phyloP scores from a whole-genome alignment of 2,888 invertebrate species.

The Rhorus exstirpatorius region DNA sequence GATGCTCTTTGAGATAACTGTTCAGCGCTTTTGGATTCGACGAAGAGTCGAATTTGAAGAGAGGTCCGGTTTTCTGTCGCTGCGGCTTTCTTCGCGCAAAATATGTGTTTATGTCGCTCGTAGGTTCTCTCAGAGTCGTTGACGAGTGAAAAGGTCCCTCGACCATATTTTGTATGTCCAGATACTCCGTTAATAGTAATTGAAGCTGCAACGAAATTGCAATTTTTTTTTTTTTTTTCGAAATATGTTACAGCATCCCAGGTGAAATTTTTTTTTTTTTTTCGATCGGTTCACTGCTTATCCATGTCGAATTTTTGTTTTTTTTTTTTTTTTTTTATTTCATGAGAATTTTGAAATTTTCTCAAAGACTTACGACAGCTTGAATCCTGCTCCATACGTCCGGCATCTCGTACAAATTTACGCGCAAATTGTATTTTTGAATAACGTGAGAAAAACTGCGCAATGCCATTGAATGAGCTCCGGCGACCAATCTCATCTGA shows the following conservation, averaged over 20 bases:
- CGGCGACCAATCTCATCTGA: slow-evolving; percentile 93
- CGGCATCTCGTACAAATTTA: slow-evolving; percentile 90
- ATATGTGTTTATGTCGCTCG: slow-evolving; percentile 88
- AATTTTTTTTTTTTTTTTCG: slow-evolving; percentile 7
- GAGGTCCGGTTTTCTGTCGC: slow-evolving; percentile 77
- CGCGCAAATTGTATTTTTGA: slow-evolving; percentile 88
- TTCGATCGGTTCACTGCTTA: neutral
- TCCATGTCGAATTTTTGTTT: neutral
- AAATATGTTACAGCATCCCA: neutral
- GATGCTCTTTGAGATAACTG: slow-evolving; percentile 83
- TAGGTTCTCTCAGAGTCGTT: slow-evolving; percentile 84
- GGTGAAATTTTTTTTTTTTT: slow-evolving; percentile 6
- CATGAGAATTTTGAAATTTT: neutral
- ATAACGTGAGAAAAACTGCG: slow-evolving; percentile 89
- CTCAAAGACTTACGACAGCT: slow-evolving; percentile 90
- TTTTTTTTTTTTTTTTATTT: neutral
- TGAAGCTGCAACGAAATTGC: slow-evolving; percentile 89
- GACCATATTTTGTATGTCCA: slow-evolving; percentile 94
- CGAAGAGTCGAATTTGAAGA: slow-evolving; percentile 84
- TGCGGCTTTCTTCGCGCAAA: slow-evolving; percentile 87
- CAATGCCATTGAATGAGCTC: slow-evolving; percentile 91
- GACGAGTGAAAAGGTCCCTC: slow-evolving; percentile 88
- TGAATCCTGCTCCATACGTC: slow-evolving; percentile 97
- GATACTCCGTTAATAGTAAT: slow-evolving; percentile 93
- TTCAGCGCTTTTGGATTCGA: slow-evolving; percentile 87